phyloP scores from a whole-genome alignment of 2,113 vertebrate genomes.

The Antennarius striatus region DNA sequence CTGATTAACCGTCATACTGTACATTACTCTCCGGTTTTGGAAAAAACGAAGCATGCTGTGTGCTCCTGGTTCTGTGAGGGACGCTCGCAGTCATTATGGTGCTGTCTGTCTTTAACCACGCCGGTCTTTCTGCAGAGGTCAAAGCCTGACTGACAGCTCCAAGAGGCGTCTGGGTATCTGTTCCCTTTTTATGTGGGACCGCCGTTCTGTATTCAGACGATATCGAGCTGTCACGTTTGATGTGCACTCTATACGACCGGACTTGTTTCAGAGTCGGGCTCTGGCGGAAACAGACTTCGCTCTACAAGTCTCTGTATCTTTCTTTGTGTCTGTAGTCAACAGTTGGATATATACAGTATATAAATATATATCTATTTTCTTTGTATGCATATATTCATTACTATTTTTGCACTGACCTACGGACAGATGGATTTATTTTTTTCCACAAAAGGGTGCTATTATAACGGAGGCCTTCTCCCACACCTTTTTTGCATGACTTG shows the following conservation, averaged over 20 bases:
- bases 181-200: constrained; percentile 44
- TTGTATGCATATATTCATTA: constrained; percentile 81
- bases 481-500: constrained; percentile 86
- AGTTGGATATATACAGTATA: constrained; percentile 71
- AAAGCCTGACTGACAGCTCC: constrained; percentile 53
- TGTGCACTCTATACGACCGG: constrained; percentile 56
- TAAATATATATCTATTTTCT: constrained; percentile 76
- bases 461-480: constrained; percentile 86
- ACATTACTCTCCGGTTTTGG: constrained; percentile 51
- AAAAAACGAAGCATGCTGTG: constrained; percentile 65
- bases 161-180: constrained; percentile 14
- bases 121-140: constrained; percentile 54
- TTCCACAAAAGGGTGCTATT: constrained; percentile 83
- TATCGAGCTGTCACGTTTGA: constrained; percentile 52
- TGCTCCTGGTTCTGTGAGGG: constrained; percentile 57
- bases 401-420: constrained; percentile 82
- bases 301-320: constrained; percentile 61
- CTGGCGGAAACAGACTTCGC: constrained; percentile 54
- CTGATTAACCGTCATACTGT: constrained; percentile 61
- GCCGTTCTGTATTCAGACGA: constrained; percentile 49
- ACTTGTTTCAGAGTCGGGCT: constrained; percentile 62
- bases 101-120: constrained; percentile 61
- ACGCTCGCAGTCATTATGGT: constrained; percentile 58
- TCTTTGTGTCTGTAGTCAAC: constrained; percentile 69
- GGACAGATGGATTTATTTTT: constrained; percentile 81